Evolutionary conservation across 2,797 vertebrate species (phyloP).

Genomic region (Coregonus suidteri): DNA sequence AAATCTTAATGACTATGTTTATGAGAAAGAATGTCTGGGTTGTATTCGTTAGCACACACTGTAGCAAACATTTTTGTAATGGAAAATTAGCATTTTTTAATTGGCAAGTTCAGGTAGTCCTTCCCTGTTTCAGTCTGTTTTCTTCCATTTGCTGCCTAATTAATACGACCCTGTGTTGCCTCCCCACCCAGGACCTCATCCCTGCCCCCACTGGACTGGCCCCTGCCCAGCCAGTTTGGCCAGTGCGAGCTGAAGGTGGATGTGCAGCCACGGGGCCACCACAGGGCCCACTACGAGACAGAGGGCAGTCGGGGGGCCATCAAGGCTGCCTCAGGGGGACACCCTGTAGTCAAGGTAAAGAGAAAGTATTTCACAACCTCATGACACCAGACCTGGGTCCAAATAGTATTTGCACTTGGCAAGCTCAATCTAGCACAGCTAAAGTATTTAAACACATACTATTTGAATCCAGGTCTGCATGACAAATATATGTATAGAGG

Average conservation of each 20-base stretch:
- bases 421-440: too few species aligned
- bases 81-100: not conserved
- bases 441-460: not conserved
- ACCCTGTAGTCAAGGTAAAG: constrained; percentile 88
- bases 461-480: not conserved
- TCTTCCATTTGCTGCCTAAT: not conserved
- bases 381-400: not conserved
- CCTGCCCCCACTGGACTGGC: constrained; percentile 91
- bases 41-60: not conserved
- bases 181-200: constrained; percentile 80
- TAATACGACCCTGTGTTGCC: not conserved
- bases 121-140: not conserved
- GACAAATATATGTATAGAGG: not conserved
- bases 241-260: constrained; percentile 92
- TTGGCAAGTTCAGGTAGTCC: not conserved
- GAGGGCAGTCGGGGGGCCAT: constrained; percentile 95
- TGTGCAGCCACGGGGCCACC: constrained; percentile 90
- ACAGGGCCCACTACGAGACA: constrained; percentile 96
- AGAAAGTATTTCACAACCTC: not conserved
- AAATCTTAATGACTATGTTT: not conserved
- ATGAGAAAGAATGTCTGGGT: not conserved
- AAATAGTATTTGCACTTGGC: not conserved
- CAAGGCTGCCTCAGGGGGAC: constrained; percentile 86
- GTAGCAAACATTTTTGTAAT: not conserved
- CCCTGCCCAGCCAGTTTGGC: constrained; percentile 86